Conservation (phyloP, 2,113 vertebrate species). For the Callorhinus ursinus region DNA sequence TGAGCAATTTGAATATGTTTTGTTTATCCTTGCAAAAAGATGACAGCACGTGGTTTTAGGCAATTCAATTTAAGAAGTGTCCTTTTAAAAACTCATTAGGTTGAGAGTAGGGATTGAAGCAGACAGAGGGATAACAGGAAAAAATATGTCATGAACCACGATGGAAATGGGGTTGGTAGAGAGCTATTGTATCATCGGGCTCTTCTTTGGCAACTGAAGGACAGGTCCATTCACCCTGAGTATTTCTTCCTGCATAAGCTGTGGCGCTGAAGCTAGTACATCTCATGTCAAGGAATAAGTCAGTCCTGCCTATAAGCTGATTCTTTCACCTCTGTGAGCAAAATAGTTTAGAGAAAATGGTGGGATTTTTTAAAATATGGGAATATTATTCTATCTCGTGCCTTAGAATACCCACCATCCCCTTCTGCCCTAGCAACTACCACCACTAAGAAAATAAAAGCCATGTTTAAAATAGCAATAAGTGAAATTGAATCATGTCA, state of each 20-base stretch:
- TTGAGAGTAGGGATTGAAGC: neutral
- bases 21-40: constrained; percentile 72
- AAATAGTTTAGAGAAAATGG: neutral
- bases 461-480: neutral
- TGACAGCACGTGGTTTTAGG: constrained; percentile 68
- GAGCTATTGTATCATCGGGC: neutral
- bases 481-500: neutral
- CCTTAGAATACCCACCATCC: neutral
- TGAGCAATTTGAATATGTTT: constrained; percentile 75
- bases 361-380: neutral
- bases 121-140: neutral
- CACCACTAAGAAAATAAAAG: neutral
- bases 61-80: constrained; percentile 63
- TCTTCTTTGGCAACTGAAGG: constrained; percentile 54
- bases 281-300: neutral
- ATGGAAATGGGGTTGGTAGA: neutral
- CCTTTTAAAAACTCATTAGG: neutral
- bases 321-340: neutral
- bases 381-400: neutral
- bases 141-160: neutral
- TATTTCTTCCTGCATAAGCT: neutral
- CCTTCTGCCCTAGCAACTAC: too few species aligned
- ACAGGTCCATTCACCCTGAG: neutral
- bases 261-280: neutral
- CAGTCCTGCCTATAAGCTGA: neutral